Conservation (phyloP, 1,140 invertebrate species). For the Macrostomum lignano region DNA sequence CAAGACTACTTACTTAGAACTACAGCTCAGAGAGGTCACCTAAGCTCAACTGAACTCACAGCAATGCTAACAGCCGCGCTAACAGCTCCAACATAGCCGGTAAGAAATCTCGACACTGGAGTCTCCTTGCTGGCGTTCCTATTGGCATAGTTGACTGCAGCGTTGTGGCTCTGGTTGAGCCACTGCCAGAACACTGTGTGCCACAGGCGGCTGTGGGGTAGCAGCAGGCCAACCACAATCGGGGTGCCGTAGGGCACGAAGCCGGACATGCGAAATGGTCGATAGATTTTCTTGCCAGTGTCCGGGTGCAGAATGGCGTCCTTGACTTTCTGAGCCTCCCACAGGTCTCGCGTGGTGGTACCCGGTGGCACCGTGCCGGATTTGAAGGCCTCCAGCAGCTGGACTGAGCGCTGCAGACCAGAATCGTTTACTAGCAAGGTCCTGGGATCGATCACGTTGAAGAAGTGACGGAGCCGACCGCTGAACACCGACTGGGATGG, state of each 20-base stretch:
- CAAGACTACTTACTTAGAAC: too few relatives aligned
- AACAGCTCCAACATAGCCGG: too few relatives aligned
- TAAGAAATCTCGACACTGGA: too few relatives aligned
- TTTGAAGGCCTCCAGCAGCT: conserved; percentile 23
- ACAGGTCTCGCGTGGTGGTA: conserved; percentile 23
- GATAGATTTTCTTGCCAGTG: conserved; percentile 30
- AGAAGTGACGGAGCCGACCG: conserved; percentile 25
- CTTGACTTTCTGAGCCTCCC: conserved; percentile 31
- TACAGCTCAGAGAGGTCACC: too few relatives aligned
- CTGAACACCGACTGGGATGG: conserved; percentile 21
- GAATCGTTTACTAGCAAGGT: too few relatives aligned
- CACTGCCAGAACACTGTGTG: conserved; percentile 31
- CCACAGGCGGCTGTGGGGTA: conserved; percentile 27
- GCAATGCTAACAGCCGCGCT: too few relatives aligned
- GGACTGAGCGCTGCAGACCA: conserved; percentile 17
- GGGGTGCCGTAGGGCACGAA: conserved; percentile 32
- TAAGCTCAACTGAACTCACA: too few relatives aligned
- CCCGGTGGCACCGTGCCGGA: conserved; percentile 12
- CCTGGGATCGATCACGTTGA: conserved; percentile 28
- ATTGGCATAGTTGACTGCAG: conserved; percentile 31
- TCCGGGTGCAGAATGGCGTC: conserved; percentile 32
- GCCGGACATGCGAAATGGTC: conserved; percentile 32
- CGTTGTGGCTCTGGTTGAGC: conserved; percentile 32
- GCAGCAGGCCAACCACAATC: conserved; percentile 29
- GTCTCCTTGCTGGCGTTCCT: conserved; percentile 31